A percentile compares a stretch with the other conserved stretches of the same genome.
Conservation (phyloP, 2,797 vertebrate genomes). For the Gallirallus australis region DNA sequence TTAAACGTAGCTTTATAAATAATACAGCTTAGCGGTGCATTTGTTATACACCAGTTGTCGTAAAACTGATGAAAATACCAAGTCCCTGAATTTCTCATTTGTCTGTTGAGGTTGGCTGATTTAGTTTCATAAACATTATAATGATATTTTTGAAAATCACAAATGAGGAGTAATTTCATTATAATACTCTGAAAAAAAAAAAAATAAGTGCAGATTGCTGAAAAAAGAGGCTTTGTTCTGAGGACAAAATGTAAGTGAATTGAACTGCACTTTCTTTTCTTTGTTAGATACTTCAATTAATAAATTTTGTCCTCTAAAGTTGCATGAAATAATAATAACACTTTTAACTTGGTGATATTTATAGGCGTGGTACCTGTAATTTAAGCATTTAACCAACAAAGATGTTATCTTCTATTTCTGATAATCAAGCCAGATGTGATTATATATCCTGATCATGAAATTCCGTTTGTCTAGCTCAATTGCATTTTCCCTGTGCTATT, state of each 20-base stretch:
- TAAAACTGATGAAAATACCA: constrained; percentile 18
- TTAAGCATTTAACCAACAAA: neutral
- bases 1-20: constrained; percentile 24
- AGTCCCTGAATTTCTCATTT: constrained; percentile 23
- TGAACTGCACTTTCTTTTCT: neutral
- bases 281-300: neutral
- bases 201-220: neutral
- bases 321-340: neutral
- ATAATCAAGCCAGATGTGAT: neutral
- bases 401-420: neutral
- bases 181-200: neutral
- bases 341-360: neutral
- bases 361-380: neutral
- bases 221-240: neutral
- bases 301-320: neutral
- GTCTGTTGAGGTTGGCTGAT: neutral
- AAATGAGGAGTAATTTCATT: neutral
- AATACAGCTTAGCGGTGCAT: neutral
- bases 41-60: constrained; percentile 2
- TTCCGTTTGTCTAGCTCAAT: neutral
- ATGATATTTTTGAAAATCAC: neutral
- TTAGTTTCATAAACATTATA: constrained; percentile 31
- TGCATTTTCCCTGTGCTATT: neutral
- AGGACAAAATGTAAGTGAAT: neutral
- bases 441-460: neutral